Conservation (phyloP, 2,113 vertebrate genomes). For the Pholis gunnellus region DNA sequence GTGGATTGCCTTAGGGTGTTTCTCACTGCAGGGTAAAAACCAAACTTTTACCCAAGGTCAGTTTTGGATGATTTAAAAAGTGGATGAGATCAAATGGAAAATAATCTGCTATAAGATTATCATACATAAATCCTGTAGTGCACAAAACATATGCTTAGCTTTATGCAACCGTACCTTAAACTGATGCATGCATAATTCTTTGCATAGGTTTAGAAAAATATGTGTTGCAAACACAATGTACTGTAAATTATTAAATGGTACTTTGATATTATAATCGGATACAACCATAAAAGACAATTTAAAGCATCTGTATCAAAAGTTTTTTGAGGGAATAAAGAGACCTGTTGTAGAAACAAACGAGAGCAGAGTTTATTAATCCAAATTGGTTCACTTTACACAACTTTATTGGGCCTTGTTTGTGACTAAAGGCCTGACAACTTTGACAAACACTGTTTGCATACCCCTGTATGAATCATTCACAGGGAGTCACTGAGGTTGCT, state of each 20-base stretch:
- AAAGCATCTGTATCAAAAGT: neutral
- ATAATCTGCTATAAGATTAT: slow-evolving; percentile 6
- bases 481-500: slow-evolving; percentile 17
- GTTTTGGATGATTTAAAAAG: slow-evolving; percentile 42
- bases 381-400: slow-evolving; percentile 30
- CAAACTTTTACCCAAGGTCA: slow-evolving; percentile 52
- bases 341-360: slow-evolving; percentile 5
- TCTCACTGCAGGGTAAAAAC: slow-evolving; percentile 42
- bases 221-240: neutral
- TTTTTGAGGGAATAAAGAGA: neutral
- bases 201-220: neutral
- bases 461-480: slow-evolving; percentile 55
- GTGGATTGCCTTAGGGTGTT: slow-evolving; percentile 59
- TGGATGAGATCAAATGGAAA: slow-evolving; percentile 19
- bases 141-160: slow-evolving; percentile 4
- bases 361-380: neutral
- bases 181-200: neutral
- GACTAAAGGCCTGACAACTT: slow-evolving; percentile 53
- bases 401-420: slow-evolving; percentile 52
- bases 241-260: neutral
- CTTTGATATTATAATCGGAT: neutral
- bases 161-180: neutral
- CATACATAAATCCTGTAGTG: neutral
- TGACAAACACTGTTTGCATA: slow-evolving; percentile 32
- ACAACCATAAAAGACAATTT: neutral